phyloP scores from a whole-genome alignment of 2,888 invertebrate species.

The Prionchulus punctatus region DNA sequence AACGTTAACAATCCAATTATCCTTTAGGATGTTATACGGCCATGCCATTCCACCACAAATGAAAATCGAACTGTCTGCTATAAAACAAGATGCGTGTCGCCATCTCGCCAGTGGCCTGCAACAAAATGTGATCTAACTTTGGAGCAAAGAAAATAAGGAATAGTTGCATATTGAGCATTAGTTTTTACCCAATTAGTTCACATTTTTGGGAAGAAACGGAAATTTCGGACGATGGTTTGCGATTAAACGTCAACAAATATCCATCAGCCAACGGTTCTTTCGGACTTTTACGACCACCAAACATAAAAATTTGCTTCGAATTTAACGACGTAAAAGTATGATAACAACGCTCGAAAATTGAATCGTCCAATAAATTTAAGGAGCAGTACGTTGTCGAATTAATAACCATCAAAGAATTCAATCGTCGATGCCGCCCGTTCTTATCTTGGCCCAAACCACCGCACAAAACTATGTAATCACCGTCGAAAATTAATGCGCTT shows the following conservation, averaged over 20 bases:
- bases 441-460: not conserved
- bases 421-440: not conserved
- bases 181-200: no score
- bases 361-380: no score
- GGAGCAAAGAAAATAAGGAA: no score
- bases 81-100: not conserved
- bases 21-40: not conserved
- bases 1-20: not conserved
- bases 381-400: not conserved
- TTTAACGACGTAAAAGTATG: slow-evolving; percentile 5
- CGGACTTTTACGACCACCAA: slow-evolving; percentile 2
- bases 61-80: not conserved
- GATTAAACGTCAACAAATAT: no score
- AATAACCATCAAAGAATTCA: not conserved
- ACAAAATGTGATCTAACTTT: not conserved
- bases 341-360: not conserved
- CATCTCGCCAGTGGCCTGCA: not conserved
- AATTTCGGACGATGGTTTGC: no score
- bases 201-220: no score
- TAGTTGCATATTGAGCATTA: no score
- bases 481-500: no score
- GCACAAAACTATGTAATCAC: no score
- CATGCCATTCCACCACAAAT: not conserved
- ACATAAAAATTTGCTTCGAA: slow-evolving; percentile 11
- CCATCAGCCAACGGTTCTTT: not conserved